Conservation (phyloP, 2,888 invertebrate genomes). For the Meandrusa payeni region DNA sequence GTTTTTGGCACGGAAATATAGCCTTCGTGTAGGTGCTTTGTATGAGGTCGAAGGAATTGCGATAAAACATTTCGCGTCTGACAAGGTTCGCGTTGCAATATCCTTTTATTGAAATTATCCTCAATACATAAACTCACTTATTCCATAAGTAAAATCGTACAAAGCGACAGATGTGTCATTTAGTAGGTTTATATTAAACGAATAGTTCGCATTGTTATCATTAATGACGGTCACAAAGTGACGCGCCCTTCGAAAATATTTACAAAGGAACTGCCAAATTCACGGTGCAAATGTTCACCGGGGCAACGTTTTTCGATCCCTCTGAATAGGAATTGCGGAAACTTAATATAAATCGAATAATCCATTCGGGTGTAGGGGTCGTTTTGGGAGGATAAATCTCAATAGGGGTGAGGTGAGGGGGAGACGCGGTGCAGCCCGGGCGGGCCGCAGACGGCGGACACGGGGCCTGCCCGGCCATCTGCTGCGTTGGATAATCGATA, state of each 20-base stretch:
- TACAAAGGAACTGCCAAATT: constrained; percentile 61
- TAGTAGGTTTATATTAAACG: constrained; percentile 49
- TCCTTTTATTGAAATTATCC: constrained; percentile 27
- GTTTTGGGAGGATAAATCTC: constrained; percentile 75
- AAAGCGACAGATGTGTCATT: constrained; percentile 62
- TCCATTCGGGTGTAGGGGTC: constrained; percentile 70
- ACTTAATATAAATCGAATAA: constrained; percentile 80
- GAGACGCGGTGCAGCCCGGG: constrained; percentile 48
- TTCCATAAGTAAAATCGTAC: constrained; percentile 25
- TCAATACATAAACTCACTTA: too few relatives aligned
- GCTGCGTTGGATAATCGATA: constrained; percentile 76
- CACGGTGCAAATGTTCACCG: constrained; percentile 56
- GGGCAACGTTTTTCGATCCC: constrained; percentile 52
- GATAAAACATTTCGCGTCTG: constrained; percentile 13
- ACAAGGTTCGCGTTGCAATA: constrained; percentile 19
- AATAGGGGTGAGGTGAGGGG: constrained; percentile 67
- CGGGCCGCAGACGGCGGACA: constrained; percentile 43
- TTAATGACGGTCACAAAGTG: constrained; percentile 56
- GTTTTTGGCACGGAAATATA: constrained; percentile 13
- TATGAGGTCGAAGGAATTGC: constrained; percentile 17
- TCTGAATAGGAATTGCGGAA: constrained; percentile 75
- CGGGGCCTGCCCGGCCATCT: constrained; percentile 68
- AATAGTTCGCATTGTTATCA: constrained; percentile 67
- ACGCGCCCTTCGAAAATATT: constrained; percentile 64
- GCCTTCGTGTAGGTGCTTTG: constrained; percentile 9